Evolutionary conservation across 2,888 invertebrate species (phyloP).

Genomic region (Tortricodes alternella): DNA sequence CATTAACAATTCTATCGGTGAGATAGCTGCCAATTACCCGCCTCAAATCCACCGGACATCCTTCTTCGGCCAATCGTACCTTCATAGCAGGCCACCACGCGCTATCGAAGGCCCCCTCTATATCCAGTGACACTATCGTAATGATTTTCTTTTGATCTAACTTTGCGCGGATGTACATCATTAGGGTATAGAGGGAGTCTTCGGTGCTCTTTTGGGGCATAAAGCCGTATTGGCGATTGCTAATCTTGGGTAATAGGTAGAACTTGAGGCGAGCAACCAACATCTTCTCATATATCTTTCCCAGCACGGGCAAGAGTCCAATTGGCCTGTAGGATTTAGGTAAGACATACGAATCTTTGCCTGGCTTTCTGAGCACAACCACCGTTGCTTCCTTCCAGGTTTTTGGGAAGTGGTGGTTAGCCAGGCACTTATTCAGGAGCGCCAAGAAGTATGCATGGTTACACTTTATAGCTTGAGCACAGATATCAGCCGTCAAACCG

Average conservation of each 20-base stretch:
- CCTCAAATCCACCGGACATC: slow-evolving; percentile 22
- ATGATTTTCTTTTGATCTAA: slow-evolving; percentile 1
- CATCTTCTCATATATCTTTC: slow-evolving; percentile 30
- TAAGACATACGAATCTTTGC: neutral
- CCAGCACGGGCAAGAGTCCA: slow-evolving; percentile 29
- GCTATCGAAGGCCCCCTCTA: slow-evolving; percentile 30
- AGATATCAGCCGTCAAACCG: neutral
- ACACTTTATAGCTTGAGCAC: neutral
- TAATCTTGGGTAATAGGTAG: slow-evolving; percentile 12
- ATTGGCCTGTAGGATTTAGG: slow-evolving; percentile 11
- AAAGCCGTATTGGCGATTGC: slow-evolving; percentile 29
- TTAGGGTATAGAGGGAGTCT: too few species aligned
- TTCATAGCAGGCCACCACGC: slow-evolving; percentile 32
- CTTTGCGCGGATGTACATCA: slow-evolving; percentile 1
- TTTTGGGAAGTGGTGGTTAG: neutral
- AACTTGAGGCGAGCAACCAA: slow-evolving; percentile 12
- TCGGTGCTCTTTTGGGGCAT: slow-evolving; percentile 30
- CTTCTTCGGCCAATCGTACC: slow-evolving; percentile 18
- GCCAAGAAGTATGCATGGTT: neutral
- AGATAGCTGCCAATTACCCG: slow-evolving; percentile 23
- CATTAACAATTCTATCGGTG: neutral
- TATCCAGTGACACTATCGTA: slow-evolving; percentile 25
- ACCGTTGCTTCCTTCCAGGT: slow-evolving; percentile 1
- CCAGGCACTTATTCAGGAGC: neutral
- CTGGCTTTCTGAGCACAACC: neutral